A percentile compares a stretch with the other conserved stretches of the same genome.
Evolutionary conservation across 2,797 vertebrate species (phyloP).

Genomic region (Labroides dimidiatus): DNA sequence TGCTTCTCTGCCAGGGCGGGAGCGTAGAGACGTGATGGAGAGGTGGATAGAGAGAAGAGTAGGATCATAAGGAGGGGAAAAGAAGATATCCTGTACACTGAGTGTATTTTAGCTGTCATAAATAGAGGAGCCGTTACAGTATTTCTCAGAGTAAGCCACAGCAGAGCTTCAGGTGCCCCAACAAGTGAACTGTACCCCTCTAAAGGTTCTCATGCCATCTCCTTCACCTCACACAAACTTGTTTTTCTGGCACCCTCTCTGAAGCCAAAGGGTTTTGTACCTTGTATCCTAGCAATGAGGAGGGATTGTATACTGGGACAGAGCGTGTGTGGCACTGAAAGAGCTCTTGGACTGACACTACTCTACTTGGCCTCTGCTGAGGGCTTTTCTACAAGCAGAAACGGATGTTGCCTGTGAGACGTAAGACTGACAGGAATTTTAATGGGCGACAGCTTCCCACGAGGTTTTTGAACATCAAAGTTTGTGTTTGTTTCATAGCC

Average conservation of each 20-base stretch:
- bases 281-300: conserved; percentile 65
- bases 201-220: conserved; percentile 47
- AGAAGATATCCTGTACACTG: conserved; percentile 3
- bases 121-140: conserved; percentile 6
- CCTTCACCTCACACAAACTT: conserved; percentile 30
- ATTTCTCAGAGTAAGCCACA: background rate
- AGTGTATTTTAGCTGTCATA: conserved; percentile 6
- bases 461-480: conserved; percentile 4
- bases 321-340: conserved; percentile 50
- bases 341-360: conserved; percentile 47
- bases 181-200: conserved; percentile 7
- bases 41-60: conserved; percentile 9
- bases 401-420: conserved; percentile 39
- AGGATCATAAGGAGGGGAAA: background rate
- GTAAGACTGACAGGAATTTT: conserved; percentile 55
- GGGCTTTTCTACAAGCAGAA: conserved; percentile 42
- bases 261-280: conserved; percentile 54
- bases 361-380: conserved; percentile 51
- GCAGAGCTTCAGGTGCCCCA: conserved; percentile 5
- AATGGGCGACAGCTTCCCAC: conserved; percentile 51
- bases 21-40: conserved; percentile 19
- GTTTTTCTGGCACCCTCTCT: conserved; percentile 39
- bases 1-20: conserved; percentile 50
- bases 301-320: conserved; percentile 38
- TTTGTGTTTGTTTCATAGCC: background rate